Evolutionary conservation across 2,888 invertebrate genomes (phyloP), one percentile per base, ranked within the genome.

Genomic region (Drosophila leonis): DNA sequence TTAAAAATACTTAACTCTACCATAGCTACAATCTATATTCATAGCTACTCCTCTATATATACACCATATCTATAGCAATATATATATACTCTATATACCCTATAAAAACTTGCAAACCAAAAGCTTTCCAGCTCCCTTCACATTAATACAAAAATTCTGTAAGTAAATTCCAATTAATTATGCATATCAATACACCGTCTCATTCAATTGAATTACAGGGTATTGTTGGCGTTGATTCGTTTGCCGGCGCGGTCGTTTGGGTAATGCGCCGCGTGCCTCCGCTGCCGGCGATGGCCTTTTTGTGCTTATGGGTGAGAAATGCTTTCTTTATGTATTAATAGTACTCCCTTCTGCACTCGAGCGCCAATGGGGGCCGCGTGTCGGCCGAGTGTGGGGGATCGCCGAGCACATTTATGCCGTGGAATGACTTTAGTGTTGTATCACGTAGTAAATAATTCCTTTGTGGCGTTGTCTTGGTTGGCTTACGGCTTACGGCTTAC

Each of bases 361-460:
- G 70, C 55, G 72, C 59, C 73, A 57, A 42, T 78, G 63, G 56
- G 65, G 65, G 48, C 49, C 2, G 39, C 33, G 12, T 31, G 27
- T 27, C 12, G 33, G 35, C 29, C 29, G 44, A 13, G 27, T 18
- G 20, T 12, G 24, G 37, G 20, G 41, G 18, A 24, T 41, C 56
- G 37, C 46, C n/a, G 51, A 81, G 80, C 83, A 82, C 86, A 84
- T 85, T 84, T 84, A 83, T 85, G 76, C 74, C 76, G 82, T 74
- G 60, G 82, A 84, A 84, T 82, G 84, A 84, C 84, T 86, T 82
- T 77, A 82, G 83, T 82, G 82, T 83, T 83, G 87, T 86, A 88
- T 82, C 88, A 87, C 86, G 86, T 87, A 82, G 85, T 85, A 83
- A 87, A 88, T 87, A 85, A 87, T 88, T 87, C 86, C 86, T 82